Evolutionary conservation across 2,113 vertebrate genomes (phyloP).

Genomic region (Stigmatopora argus): DNA sequence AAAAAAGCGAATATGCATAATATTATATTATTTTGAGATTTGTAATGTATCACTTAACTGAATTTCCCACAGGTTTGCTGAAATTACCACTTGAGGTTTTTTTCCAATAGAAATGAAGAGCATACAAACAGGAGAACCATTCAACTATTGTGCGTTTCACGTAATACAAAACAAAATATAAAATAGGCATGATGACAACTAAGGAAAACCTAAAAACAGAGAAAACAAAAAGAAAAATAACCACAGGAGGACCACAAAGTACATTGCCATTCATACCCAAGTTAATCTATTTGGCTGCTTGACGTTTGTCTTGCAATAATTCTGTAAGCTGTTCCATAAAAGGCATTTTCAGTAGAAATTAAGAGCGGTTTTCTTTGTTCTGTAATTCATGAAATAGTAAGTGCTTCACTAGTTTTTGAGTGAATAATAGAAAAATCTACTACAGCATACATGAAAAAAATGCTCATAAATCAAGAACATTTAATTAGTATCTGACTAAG

Average conservation of each 20-base stretch:
- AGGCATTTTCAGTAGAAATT: not conserved
- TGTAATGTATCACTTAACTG: not conserved
- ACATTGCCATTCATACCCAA: not conserved
- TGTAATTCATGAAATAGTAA: conserved; percentile 4
- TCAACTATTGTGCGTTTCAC: conserved; percentile 35
- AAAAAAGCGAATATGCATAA: not conserved
- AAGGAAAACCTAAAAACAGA: not conserved
- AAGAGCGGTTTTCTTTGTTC: not conserved
- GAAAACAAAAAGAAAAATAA: conserved; percentile 2
- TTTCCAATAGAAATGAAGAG: not conserved
- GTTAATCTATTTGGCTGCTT: not conserved
- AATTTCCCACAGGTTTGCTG: conserved; percentile 1
- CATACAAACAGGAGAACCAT: not conserved
- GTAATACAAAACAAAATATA: conserved; percentile 5
- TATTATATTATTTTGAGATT: conserved; percentile 9
- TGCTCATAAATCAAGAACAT: not conserved
- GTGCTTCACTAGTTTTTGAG: conserved; percentile 15
- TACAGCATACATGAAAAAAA: not conserved
- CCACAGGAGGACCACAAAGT: conserved; percentile 5
- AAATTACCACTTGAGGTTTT: conserved; percentile 7
- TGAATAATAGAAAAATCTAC: conserved; percentile 1
- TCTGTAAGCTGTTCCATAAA: not conserved
- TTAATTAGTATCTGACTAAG: not conserved
- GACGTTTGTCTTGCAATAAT: not conserved
- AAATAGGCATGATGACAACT: conserved; percentile 15